Percentiles rank a stretch among this genome's conserved stretches.
These are phyloP conservation scores for Papilio xuthus DNA, from an alignment of 1,140 invertebrate genomes.

Conservation along the genomic window DNA sequence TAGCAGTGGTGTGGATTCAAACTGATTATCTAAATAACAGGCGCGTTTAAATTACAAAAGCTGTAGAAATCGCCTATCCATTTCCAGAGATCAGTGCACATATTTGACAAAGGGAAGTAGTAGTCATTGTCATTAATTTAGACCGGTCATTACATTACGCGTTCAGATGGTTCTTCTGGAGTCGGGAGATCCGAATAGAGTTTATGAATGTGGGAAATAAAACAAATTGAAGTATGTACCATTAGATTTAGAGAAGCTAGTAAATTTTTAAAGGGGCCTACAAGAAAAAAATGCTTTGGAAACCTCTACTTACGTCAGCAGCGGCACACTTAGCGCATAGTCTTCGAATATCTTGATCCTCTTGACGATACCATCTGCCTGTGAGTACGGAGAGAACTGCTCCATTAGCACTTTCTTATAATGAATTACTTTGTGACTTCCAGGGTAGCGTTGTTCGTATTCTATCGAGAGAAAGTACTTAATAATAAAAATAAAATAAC, in stretches of 20 bases:
- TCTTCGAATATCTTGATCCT: constrained; percentile 87
- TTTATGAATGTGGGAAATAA: not conserved
- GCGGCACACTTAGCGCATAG: constrained; percentile 83
- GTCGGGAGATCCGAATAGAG: too few relatives aligned
- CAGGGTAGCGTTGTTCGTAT: constrained; percentile 88
- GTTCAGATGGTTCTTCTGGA: too few relatives aligned
- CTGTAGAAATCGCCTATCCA: too few relatives aligned
- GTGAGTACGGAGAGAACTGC: constrained; percentile 88
- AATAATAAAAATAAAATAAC: too few relatives aligned
- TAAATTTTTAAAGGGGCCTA: not conserved
- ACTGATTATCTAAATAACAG: too few relatives aligned
- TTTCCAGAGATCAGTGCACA: too few relatives aligned
- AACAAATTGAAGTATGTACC: not conserved
- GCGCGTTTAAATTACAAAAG: too few relatives aligned
- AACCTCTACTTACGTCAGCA: constrained; percentile 66
- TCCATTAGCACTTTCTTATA: constrained; percentile 90
- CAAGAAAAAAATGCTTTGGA: not conserved
- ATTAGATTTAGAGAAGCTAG: not conserved
- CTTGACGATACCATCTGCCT: constrained; percentile 86
- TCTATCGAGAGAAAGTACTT: constrained; percentile 73
- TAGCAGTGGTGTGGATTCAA: too few relatives aligned
- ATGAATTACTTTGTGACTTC: constrained; percentile 85
- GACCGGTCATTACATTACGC: too few relatives aligned
- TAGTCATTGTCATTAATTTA: too few relatives aligned
- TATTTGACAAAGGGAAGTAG: too few relatives aligned